Evolutionary conservation across 2,888 invertebrate species (phyloP).

Genomic region (Scrobipalpa costella): DNA sequence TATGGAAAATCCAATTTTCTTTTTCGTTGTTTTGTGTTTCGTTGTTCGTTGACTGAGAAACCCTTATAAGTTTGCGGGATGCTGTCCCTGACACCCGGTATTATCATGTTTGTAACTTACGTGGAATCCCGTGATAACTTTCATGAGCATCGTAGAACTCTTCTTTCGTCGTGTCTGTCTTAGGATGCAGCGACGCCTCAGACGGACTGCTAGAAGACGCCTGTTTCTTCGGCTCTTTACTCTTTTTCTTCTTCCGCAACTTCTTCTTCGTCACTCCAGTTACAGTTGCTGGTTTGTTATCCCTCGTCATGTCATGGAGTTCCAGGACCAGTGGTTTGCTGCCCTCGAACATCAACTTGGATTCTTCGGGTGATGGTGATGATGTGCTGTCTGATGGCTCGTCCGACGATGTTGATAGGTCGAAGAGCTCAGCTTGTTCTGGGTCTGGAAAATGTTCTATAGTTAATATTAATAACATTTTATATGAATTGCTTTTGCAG

Average conservation of each 20-base stretch:
- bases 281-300: neutral
- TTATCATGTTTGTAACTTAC: too few species aligned
- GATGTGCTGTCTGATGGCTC: neutral
- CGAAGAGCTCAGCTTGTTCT: neutral
- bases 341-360: slow-evolving; percentile 36
- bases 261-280: slow-evolving; percentile 36
- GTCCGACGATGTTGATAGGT: neutral
- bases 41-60: too few species aligned
- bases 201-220: slow-evolving; percentile 47
- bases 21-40: too few species aligned
- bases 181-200: slow-evolving; percentile 40
- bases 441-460: neutral
- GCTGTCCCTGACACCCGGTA: too few species aligned
- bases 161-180: slow-evolving; percentile 43
- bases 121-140: slow-evolving; percentile 56
- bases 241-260: slow-evolving; percentile 51
- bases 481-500: neutral
- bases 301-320: slow-evolving; percentile 49
- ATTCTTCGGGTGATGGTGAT: neutral
- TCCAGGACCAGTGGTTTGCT: slow-evolving; percentile 49
- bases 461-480: neutral
- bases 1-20: too few species aligned
- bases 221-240: slow-evolving; percentile 34
- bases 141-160: slow-evolving; percentile 65
- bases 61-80: too few species aligned